A percentile compares a stretch with the other conserved stretches of the same genome.
These are phyloP conservation scores for Torymus aiolomorphi DNA, from an alignment of 2,888 invertebrate species.

Conservation along the genomic window DNA sequence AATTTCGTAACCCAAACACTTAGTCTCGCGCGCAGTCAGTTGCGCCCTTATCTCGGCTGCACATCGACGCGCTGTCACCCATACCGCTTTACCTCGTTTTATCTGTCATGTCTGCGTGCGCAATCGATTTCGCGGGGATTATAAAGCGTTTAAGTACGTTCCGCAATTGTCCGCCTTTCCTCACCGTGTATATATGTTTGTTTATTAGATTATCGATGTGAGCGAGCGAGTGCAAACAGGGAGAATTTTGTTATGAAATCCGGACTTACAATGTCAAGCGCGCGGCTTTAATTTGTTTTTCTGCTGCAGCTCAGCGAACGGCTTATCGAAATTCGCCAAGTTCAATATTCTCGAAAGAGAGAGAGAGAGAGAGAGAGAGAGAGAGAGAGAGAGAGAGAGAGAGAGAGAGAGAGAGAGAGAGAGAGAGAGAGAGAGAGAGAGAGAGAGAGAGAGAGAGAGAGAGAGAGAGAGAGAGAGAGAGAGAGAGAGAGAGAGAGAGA, in stretches of 20 bases:
- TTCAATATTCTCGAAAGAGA: too few species aligned
- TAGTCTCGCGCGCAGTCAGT: not conserved
- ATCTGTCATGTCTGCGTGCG: conserved; percentile 36
- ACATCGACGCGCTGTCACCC: conserved; percentile 3
- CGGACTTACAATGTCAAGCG: too few species aligned
- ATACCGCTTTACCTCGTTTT: conserved; percentile 31
- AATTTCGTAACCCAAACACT: conserved; percentile 47
- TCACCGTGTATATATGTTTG: not conserved
- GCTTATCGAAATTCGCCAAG: not conserved
- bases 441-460: too few species aligned
- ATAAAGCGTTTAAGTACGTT: conserved; percentile 16
- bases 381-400: too few species aligned
- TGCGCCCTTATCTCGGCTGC: conserved; percentile 22
- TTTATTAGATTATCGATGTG: not conserved
- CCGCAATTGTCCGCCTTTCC: conserved; percentile 15
- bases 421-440: too few species aligned
- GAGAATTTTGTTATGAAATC: conserved; percentile 12
- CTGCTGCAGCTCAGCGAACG: not conserved
- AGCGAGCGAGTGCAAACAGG: too few species aligned
- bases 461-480: too few species aligned
- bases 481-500: too few species aligned
- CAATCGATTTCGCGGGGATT: conserved; percentile 21
- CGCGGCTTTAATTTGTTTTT: not conserved
- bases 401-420: too few species aligned
- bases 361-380: too few species aligned